phyloP scores from a whole-genome alignment of 2,113 vertebrate species.

The Dipodomys merriami region DNA sequence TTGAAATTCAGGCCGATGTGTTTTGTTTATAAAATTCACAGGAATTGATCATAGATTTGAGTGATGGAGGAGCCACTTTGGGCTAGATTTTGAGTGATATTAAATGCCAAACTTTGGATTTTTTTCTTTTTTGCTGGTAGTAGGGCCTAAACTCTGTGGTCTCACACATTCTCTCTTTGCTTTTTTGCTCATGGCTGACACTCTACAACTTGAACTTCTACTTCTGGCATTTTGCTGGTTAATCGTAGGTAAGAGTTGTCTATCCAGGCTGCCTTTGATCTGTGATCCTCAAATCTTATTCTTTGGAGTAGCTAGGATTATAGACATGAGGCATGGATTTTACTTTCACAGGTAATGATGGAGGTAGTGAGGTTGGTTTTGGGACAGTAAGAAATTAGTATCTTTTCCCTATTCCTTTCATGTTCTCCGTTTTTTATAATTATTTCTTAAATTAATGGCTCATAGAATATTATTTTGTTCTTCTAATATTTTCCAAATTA shows the following conservation, averaged over 20 bases:
- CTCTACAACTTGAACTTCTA: too few species aligned
- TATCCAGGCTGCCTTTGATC: too few species aligned
- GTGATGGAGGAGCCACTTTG: not conserved
- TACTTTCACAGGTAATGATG: not conserved
- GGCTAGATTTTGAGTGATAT: not conserved
- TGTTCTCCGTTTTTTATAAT: not conserved
- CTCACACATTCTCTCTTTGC: too few species aligned
- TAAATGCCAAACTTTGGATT: not conserved
- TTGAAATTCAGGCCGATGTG: not conserved
- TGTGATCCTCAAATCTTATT: too few species aligned
- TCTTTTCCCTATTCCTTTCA: conserved; percentile 11
- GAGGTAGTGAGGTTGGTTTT: not conserved
- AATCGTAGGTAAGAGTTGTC: too few species aligned
- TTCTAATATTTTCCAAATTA: conserved; percentile 43
- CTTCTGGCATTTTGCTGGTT: too few species aligned
- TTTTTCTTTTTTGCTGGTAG: too few species aligned
- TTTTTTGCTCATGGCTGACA: too few species aligned
- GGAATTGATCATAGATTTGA: not conserved
- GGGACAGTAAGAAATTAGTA: not conserved
- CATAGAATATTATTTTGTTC: conserved; percentile 8
- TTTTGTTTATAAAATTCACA: not conserved
- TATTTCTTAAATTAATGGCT: not conserved
- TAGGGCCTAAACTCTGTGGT: too few species aligned
- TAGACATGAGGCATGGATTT: not conserved
- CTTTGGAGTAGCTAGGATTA: too few species aligned